Base-by-base conservation (phyloP, 2,888 invertebrate genomes). In the Dynastes grantii region DNA sequence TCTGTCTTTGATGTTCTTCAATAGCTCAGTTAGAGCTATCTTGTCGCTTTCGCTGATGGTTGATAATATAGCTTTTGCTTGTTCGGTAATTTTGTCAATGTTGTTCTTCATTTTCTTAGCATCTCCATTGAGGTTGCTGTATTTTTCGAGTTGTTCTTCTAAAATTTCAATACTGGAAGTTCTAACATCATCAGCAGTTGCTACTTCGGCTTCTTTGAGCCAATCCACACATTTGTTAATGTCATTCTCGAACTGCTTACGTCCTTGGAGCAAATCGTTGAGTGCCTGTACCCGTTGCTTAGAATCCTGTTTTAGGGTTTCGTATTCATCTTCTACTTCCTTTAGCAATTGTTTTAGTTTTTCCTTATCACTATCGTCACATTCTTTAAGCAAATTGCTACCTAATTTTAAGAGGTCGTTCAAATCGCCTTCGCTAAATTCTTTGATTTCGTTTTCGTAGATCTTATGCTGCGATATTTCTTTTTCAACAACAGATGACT, bases 151-250 rank as follows among this genome's bases (percentile, higher is more conserved):
- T 86, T 97, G 97, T 88, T 97, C 97, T 87, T 97, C 95, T 40
- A 98, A 89, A 0, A 96, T 92, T 83, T 96, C 95, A 27, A 96
- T 90, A 84, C 94, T 96, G 0, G 95, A 93, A 27, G 95, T 93
- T 63, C 96, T 92, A 2, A 97, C 90, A 85, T 97, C 96, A 49
- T 94, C 93, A 9, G 95, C 94, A 0, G 95, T 94, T 2, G 95
- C 95, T 0, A 96, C 95, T 88, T 97, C 97, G 40, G 96, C 96
- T 89, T 98, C 96, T 83, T 96, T 95, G 55, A 97, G 90, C 98
- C 98, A 98, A 84, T 95, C 93, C 81, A 95, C 93, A 86, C 96
- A 94, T 84, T 94, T 94, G 78, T 95, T 94, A 68, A 96, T 91
- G 80, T 95, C 94, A 63, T 91, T 92, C 88, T 98, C 98, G 84